These are phyloP conservation scores for Gymnothorax reevesii DNA, from an alignment of 2,797 vertebrate species.

Conservation along the genomic window DNA sequence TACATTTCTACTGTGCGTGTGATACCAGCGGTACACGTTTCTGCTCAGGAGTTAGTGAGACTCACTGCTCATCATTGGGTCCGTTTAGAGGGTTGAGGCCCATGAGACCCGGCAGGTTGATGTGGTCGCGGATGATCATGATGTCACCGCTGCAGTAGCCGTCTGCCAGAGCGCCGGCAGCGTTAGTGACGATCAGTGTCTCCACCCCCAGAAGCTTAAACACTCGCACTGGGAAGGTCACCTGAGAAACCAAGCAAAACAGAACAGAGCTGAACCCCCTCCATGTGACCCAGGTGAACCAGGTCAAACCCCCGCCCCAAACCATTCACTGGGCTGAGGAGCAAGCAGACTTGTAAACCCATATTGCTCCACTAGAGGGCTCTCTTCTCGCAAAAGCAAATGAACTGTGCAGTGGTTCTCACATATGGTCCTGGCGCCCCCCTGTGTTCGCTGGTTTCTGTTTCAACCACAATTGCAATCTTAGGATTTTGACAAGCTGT, in stretches of 20 bases:
- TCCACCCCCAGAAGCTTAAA: slow-evolving; percentile 79
- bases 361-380: too few species aligned
- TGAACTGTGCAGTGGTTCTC: too few species aligned
- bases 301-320: neutral
- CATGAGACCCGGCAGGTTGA: slow-evolving; percentile 77
- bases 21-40: too few species aligned
- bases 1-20: neutral
- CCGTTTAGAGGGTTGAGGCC: slow-evolving; percentile 77
- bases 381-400: too few species aligned
- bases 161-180: slow-evolving; percentile 77
- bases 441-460: too few species aligned
- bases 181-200: slow-evolving; percentile 80
- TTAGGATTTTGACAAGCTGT: too few species aligned
- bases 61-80: slow-evolving; percentile 71
- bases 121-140: slow-evolving; percentile 83
- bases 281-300: neutral
- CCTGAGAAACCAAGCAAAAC: slow-evolving; percentile 55
- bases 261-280: slow-evolving; percentile 13
- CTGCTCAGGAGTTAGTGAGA: neutral
- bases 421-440: too few species aligned
- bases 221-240: slow-evolving; percentile 79
- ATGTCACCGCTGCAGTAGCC: slow-evolving; percentile 73
- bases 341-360: too few species aligned
- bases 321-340: too few species aligned
- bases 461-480: too few species aligned